phyloP scores from a whole-genome alignment of 2,888 invertebrate species.

The Linnaemya tessellans region DNA sequence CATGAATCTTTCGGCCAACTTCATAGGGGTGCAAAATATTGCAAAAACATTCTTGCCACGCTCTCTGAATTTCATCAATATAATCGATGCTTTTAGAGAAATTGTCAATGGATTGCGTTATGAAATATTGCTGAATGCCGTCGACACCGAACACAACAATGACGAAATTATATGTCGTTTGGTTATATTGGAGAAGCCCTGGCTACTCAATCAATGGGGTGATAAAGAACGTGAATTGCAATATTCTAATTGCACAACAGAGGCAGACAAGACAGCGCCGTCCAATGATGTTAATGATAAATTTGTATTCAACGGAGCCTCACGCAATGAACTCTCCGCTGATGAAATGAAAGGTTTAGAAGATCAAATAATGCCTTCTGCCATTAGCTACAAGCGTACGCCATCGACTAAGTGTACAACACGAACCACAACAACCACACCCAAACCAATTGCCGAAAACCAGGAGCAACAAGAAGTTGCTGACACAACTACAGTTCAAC shows the following conservation, averaged over 20 bases:
- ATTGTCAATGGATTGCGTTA: constrained; percentile 82
- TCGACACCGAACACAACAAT: constrained; percentile 79
- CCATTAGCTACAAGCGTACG: constrained; percentile 67
- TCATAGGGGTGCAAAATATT: constrained; percentile 82
- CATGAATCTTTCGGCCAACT: constrained; percentile 81
- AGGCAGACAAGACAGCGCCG: constrained; percentile 74
- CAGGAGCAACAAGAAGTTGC: constrained; percentile 30
- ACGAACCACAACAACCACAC: constrained; percentile 54
- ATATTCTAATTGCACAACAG: constrained; percentile 87
- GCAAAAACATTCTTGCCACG: constrained; percentile 82
- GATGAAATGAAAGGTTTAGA: constrained; percentile 80
- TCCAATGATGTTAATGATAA: constrained; percentile 78
- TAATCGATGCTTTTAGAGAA: constrained; percentile 82
- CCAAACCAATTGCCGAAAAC: constrained; percentile 49
- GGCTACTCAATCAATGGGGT: constrained; percentile 85
- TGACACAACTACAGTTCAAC: constrained; percentile 37
- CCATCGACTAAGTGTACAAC: constrained; percentile 55
- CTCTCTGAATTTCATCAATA: constrained; percentile 80
- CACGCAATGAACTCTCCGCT: constrained; percentile 79
- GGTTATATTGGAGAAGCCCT: constrained; percentile 87
- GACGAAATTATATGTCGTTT: constrained; percentile 85
- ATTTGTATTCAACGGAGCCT: constrained; percentile 81
- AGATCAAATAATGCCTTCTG: constrained; percentile 78
- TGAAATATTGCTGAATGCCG: constrained; percentile 80
- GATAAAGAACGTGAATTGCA: constrained; percentile 86